These are phyloP conservation scores for Thalassophryne amazonica DNA, from an alignment of 2,797 vertebrate species.

Conservation along the genomic window DNA sequence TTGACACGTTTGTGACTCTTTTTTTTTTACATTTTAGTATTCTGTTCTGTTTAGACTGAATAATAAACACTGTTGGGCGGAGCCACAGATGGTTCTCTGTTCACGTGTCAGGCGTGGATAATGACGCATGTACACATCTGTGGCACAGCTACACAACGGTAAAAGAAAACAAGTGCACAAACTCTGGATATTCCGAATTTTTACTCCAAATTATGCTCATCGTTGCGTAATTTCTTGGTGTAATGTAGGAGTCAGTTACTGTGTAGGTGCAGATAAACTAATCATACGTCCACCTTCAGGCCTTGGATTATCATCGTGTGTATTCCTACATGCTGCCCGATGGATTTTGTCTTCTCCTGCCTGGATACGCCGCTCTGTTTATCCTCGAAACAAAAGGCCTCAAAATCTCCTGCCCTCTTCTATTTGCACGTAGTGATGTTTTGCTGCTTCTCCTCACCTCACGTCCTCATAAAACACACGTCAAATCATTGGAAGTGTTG, in stretches of 20 bases:
- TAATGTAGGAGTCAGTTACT: background rate
- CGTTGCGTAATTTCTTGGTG: background rate
- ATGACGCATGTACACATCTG: no score
- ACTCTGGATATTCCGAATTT: no score
- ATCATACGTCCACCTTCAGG: slow-evolving; percentile 7
- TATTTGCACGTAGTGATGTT: slow-evolving; percentile 30
- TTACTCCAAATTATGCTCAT: background rate
- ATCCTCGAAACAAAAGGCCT: background rate
- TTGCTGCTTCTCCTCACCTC: slow-evolving; percentile 5
- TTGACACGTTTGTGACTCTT: no score
- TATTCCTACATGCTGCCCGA: slow-evolving; percentile 6
- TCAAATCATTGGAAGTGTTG: slow-evolving; percentile 17
- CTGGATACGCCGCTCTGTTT: slow-evolving; percentile 8
- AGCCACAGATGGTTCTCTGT: no score
- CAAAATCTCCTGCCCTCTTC: background rate
- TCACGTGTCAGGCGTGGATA: no score
- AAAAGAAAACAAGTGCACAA: no score
- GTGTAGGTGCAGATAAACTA: slow-evolving; percentile 13
- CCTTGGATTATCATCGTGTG: slow-evolving; percentile 25
- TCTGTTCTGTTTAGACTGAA: no score
- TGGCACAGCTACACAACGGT: no score
- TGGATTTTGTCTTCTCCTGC: slow-evolving; percentile 32
- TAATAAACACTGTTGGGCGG: no score
- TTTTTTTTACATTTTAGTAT: no score
- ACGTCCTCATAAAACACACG: slow-evolving; percentile 25